phyloP scores from a whole-genome alignment of 2,113 vertebrate genomes.

The Pygoscelis adeliae region DNA sequence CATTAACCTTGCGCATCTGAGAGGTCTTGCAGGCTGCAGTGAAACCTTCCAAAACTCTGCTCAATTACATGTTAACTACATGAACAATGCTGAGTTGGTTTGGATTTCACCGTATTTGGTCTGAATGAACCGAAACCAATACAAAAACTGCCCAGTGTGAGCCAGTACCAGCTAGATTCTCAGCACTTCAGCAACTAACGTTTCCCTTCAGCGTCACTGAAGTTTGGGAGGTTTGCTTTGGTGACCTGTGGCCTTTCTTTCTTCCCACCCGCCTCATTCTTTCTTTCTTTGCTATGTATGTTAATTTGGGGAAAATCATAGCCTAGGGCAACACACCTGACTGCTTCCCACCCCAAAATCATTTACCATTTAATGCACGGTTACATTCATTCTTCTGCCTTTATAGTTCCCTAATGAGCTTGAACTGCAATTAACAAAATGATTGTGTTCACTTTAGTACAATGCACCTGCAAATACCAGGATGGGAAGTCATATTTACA shows the following conservation, averaged over 20 bases:
- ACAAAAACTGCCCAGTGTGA: not conserved
- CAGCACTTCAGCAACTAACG: not conserved
- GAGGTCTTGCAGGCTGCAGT: not conserved
- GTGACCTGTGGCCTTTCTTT: slow-evolving; percentile 62
- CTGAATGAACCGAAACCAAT: not conserved
- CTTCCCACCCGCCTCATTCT: slow-evolving; percentile 51
- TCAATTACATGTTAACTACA: not conserved
- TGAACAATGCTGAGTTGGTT: not conserved
- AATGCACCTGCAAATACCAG: slow-evolving; percentile 68
- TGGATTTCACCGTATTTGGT: not conserved
- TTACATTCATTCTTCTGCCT: slow-evolving; percentile 70
- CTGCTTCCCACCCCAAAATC: slow-evolving; percentile 68
- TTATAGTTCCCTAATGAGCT: slow-evolving; percentile 73
- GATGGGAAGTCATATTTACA: slow-evolving; percentile 46
- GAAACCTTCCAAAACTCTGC: not conserved
- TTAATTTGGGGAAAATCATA: slow-evolving; percentile 69
- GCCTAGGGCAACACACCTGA: slow-evolving; percentile 61
- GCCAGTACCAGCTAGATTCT: not conserved
- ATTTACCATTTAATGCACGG: slow-evolving; percentile 69
- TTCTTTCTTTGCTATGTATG: slow-evolving; percentile 57
- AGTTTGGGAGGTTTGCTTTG: slow-evolving; percentile 15
- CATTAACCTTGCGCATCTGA: rapidly evolving
- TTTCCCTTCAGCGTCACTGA: not conserved
- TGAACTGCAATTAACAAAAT: slow-evolving; percentile 74
- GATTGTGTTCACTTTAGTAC: slow-evolving; percentile 65